Conservation (phyloP, 2,888 invertebrate genomes). For the Actias luna region DNA sequence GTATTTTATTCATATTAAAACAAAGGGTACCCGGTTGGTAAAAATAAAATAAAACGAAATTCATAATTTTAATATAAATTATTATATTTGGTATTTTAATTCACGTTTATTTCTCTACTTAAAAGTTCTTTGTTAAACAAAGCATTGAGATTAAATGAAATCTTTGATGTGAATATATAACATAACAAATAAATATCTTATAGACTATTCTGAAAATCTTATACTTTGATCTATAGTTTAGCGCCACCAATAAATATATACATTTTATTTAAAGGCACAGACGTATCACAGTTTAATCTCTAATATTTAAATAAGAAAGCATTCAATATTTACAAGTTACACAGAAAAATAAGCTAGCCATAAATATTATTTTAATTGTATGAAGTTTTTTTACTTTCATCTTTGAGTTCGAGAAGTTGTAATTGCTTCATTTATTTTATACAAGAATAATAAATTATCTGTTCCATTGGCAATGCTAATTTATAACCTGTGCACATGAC, state of each 20-base stretch:
- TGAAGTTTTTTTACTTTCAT: neutral
- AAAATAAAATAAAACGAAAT: conserved; percentile 8
- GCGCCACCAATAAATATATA: conserved; percentile 66
- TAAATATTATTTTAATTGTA: neutral
- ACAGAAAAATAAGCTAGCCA: conserved; percentile 30
- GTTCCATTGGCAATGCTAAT: conserved; percentile 26
- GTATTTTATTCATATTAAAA: too few species aligned
- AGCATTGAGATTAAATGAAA: neutral
- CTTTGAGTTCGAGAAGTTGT: neutral
- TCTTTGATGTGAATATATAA: conserved; percentile 2
- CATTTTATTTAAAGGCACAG: conserved; percentile 72
- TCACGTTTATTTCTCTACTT: conserved; percentile 12
- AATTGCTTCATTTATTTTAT: conserved; percentile 20
- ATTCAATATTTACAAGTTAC: conserved; percentile 44
- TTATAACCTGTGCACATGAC: conserved; percentile 54
- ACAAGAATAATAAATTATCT: conserved; percentile 28
- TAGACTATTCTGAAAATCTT: conserved; percentile 37
- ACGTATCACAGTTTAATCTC: conserved; percentile 77
- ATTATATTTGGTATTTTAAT: conserved; percentile 18
- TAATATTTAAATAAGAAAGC: conserved; percentile 49
- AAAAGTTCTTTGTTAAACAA: conserved; percentile 14
- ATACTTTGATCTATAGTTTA: conserved; percentile 46
- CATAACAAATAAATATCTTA: conserved; percentile 48
- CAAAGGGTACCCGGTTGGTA: too few species aligned
- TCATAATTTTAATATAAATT: conserved; percentile 8